Base-by-base conservation (phyloP, 1,140 invertebrate genomes). In the Drosophila azteca region DNA sequence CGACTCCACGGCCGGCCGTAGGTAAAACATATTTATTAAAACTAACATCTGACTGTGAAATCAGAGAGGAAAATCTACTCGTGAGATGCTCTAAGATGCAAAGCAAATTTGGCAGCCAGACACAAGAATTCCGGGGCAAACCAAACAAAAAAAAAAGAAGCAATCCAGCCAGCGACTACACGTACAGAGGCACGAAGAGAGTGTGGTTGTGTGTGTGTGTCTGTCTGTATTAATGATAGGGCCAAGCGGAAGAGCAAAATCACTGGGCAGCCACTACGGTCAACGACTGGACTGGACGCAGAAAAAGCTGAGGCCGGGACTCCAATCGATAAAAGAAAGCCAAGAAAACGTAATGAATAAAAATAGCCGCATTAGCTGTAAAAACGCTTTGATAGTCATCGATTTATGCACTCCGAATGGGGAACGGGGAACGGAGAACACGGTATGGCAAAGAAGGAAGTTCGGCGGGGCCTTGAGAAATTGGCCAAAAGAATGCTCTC, bases 351-450 rank as follows among this genome's bases (percentile, higher is more conserved):
- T 89, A 89, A 88, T 88, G 83, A 88, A 89, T 88, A 88, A 89
- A 88, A 88, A 88, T 89, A 88, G 84, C 79, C 83, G 84, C 79
- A 88, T 88, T 88, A 88, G 79, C 83, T 88, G 83, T 88, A 88
- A 88, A 88, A 87, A 79, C 57, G 83, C 68, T 83, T 79, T 79
- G 83, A 88, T 88, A 89, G 83, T 88, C 77, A 88, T 83, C 83
- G 84, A 88, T 88, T 84, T 79, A 67, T 71, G 84, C 64, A 63
- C 55, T 39, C 62, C 57, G 26, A 15, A 48, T 24, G 20, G 17
- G 17, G 17, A 20, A 20, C 22, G 29, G 60, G 57, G 51, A 20
- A 20, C 22, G 29, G 60, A 52, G 51, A 20, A 35, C 17, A 57
- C 58, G 45, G 35, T 57, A 53, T 55, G 48, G 58, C 17, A 1